Evolutionary conservation across 2,113 vertebrate genomes (phyloP), one percentile per base, ranked within the genome.

Genomic region (Numenius arquata): DNA sequence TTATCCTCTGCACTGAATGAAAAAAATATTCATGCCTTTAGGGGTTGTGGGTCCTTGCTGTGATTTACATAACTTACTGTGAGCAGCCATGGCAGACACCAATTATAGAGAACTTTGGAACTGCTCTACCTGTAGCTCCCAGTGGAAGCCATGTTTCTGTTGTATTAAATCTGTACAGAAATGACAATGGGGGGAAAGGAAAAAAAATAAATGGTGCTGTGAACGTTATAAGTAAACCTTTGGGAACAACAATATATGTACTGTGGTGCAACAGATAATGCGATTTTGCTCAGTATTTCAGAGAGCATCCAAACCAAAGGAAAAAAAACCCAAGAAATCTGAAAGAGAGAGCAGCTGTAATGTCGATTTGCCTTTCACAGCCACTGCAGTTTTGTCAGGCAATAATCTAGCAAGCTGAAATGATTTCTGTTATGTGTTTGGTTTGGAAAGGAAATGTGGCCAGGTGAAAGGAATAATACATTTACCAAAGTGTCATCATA

Each of bases 41-140:
- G 96, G 91, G 90, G 88, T 93, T 97, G 90, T 86, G 95, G 88
- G 84, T 97, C 90, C 95, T 96, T 93, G 91, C 91, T 94, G 94
- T 97, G 95, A 97, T 97, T 98, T 98, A 96, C 96, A 97, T 98
- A 96, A 95, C 96, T 89, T 96, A 97, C 95, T 95, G 93, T 84
- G 88, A 97, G 89, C 75, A 97, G 84, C 80, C 86, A 97, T 95
- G 91, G 92, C 77, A 97, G 93, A 85, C 92, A 93, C 95, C 97
- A 97, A 96, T 97, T 97, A 97, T 75, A 95, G 68, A 89, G 88
- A 98, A 95, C 70, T 95, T 97, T 97, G 92, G 78, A 97, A 93
- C 86, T 83, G 83, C 67, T 95, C 94, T 96, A 96, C 95, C 90
- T 98, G 95, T 96, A 97, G 93, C 93, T 97, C 96, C 95, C 97